phyloP scores from a whole-genome alignment of 1,140 invertebrate genomes.

The Halictus rubicundus region DNA sequence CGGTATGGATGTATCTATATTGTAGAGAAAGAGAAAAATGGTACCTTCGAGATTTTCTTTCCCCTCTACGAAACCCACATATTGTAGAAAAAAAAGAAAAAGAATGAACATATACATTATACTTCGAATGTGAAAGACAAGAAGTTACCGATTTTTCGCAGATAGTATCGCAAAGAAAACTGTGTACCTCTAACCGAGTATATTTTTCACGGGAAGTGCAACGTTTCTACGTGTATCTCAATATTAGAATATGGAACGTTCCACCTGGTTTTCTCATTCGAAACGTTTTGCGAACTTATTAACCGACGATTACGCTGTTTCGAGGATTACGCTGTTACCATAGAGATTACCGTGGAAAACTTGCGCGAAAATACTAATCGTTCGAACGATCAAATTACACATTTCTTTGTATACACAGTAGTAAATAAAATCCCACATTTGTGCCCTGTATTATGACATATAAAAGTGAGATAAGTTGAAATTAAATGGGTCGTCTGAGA shows the following conservation, averaged over 20 bases:
- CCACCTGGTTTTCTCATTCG: constrained; percentile 3
- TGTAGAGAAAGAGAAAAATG: constrained; percentile 19
- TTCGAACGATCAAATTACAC: not conserved
- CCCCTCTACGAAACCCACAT: not conserved
- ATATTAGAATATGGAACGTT: constrained; percentile 4
- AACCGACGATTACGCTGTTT: constrained; percentile 33
- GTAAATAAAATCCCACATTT: not conserved
- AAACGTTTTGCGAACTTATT: not conserved
- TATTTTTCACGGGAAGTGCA: constrained; percentile 17
- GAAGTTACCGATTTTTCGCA: constrained; percentile 23
- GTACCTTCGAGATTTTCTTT: constrained; percentile 18
- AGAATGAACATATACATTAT: not conserved
- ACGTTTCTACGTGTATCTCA: constrained; percentile 17
- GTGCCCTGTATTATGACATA: not conserved
- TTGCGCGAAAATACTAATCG: not conserved
- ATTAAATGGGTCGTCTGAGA: not conserved
- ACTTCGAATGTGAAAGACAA: not conserved
- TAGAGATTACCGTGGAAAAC: not conserved
- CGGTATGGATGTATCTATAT: constrained; percentile 23
- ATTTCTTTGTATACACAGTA: not conserved
- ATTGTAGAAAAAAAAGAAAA: not conserved
- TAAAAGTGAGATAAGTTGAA: not conserved
- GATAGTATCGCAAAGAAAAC: constrained; percentile 6
- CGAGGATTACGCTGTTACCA: not conserved
- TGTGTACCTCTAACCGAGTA: constrained; percentile 5